phyloP scores from a whole-genome alignment of 2,797 vertebrate species.

The Hoplostethus atlanticus region DNA sequence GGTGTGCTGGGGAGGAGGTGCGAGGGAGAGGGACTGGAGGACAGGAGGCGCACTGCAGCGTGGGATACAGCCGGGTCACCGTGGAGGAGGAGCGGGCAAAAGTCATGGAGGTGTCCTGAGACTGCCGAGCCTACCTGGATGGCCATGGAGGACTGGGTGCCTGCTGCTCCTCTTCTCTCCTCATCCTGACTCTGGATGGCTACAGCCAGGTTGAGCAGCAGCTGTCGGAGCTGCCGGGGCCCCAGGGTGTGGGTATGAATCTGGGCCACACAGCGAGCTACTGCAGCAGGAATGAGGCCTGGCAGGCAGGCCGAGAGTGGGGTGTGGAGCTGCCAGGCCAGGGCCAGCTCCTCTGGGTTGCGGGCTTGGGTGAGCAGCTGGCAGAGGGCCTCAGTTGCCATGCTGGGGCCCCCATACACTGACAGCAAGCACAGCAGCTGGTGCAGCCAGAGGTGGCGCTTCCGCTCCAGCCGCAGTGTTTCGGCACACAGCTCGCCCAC shows the following conservation, averaged over 20 bases:
- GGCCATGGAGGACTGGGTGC: conserved; percentile 83
- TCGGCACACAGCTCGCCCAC: conserved; percentile 90
- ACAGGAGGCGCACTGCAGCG: conserved; percentile 86
- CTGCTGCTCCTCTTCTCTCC: conserved; percentile 67
- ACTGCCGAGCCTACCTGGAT: conserved; percentile 85
- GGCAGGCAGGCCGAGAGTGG: conserved; percentile 89
- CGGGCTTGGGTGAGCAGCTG: conserved; percentile 89
- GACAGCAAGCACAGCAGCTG: conserved; percentile 92
- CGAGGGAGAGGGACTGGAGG: conserved; percentile 88
- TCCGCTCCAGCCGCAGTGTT: conserved; percentile 90
- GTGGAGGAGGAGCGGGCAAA: conserved; percentile 90
- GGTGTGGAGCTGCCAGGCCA: conserved; percentile 91
- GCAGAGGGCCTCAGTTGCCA: conserved; percentile 91
- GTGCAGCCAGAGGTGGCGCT: conserved; percentile 94
- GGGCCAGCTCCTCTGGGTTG: conserved; percentile 90
- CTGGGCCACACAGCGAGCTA: conserved; percentile 89
- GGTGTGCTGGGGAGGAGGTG: conserved; percentile 86
- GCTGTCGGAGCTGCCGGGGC: conserved; percentile 85
- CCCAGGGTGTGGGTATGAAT: conserved; percentile 90
- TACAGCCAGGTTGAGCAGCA: conserved; percentile 89
- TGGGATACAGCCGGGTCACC: conserved; percentile 86
- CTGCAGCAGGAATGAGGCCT: conserved; percentile 87
- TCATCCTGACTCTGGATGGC: conserved; percentile 88
- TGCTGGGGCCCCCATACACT: conserved; percentile 89
- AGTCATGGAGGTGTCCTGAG: conserved; percentile 88